Base-by-base conservation (phyloP, 2,888 invertebrate genomes). In the Diachrysia chrysitis region DNA sequence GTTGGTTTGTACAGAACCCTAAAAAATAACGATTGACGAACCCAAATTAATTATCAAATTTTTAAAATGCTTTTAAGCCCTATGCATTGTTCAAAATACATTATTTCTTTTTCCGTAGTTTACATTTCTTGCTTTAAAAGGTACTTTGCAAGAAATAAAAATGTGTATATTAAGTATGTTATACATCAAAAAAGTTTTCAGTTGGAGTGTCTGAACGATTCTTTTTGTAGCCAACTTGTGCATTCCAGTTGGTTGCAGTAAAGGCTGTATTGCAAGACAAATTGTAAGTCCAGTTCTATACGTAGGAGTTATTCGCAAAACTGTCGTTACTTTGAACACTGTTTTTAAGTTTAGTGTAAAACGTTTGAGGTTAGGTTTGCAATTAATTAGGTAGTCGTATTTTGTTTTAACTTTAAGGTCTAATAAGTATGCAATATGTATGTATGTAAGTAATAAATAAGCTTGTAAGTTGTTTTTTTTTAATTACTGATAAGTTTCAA, bases 201-300 rank as follows among this genome's bases (percentile, higher is more conserved):
- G 21, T 54, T 21, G 61, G 42, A 73, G 80, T 73, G 73, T 66
- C 61, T 74, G 74, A 82, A 74, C 70, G 76, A 76, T 84, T 71
- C 82, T 83, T 87, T 85, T 85, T 83, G 83, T 82, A 81, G 73
- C 62, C 66, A 83, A 86, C 81, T 87, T 84, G 85, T 83, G 81
- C 87, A 85, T 87, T 85, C 81, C 81, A 76, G 78, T 79, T 80
- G 81, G 76, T 65, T 81, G 82, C 81, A 76, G 78, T 68, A 76
- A 76, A 72, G 79, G 74, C 78, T 83, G 78, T 80, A 82, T 83
- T 83, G 83, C 79, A 83, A 87, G 87, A 87, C 86, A 87, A 87
- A 87, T 86, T 86, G 87, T 87, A 78, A 85, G 85, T 83, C 82
- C 82, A 72, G 77, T 79, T 66, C 78, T 82, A 78, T 79, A 80